phyloP scores from a whole-genome alignment of 2,888 invertebrate genomes.

The Idaea straminata region DNA sequence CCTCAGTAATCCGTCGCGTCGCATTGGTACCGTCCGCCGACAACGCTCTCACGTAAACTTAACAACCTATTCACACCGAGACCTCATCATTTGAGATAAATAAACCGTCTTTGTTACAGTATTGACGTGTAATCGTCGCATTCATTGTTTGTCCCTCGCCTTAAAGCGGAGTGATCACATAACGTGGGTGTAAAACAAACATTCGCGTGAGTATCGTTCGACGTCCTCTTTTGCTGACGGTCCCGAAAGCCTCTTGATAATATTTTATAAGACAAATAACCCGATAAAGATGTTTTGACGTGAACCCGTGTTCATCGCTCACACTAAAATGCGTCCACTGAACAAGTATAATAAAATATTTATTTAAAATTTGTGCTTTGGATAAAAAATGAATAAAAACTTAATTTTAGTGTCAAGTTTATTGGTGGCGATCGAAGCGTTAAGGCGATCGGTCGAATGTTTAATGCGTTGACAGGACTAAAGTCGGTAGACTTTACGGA shows the following conservation, averaged over 20 bases:
- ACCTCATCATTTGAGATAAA: slow-evolving; percentile 68
- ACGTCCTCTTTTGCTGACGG: slow-evolving; percentile 78
- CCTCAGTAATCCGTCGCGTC: slow-evolving; percentile 51
- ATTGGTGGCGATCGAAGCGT: slow-evolving; percentile 74
- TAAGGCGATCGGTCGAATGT: slow-evolving; percentile 66
- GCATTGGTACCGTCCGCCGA: slow-evolving; percentile 61
- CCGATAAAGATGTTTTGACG: slow-evolving; percentile 81
- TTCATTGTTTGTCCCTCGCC: slow-evolving; percentile 75
- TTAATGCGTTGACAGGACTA: slow-evolving; percentile 71
- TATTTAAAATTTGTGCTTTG: slow-evolving; percentile 72
- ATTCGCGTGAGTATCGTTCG: slow-evolving; percentile 71
- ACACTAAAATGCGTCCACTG: slow-evolving; percentile 78
- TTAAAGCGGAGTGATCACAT: slow-evolving; percentile 71
- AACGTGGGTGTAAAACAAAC: slow-evolving; percentile 77
- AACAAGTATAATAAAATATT: slow-evolving; percentile 77
- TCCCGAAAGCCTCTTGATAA: slow-evolving; percentile 78
- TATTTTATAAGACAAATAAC: slow-evolving; percentile 81
- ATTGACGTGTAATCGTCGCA: slow-evolving; percentile 74
- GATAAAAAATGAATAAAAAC: slow-evolving; percentile 66
- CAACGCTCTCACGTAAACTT: slow-evolving; percentile 52
- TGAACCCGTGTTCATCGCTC: slow-evolving; percentile 80
- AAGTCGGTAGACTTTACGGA: slow-evolving; percentile 64
- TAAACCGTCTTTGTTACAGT: slow-evolving; percentile 73
- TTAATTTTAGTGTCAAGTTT: slow-evolving; percentile 77
- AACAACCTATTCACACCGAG: slow-evolving; percentile 62